Percentiles rank a stretch among this genome's conserved stretches.
These are phyloP conservation scores for Polyommatus iphigenia DNA, from an alignment of 2,888 invertebrate species.

Conservation along the genomic window DNA sequence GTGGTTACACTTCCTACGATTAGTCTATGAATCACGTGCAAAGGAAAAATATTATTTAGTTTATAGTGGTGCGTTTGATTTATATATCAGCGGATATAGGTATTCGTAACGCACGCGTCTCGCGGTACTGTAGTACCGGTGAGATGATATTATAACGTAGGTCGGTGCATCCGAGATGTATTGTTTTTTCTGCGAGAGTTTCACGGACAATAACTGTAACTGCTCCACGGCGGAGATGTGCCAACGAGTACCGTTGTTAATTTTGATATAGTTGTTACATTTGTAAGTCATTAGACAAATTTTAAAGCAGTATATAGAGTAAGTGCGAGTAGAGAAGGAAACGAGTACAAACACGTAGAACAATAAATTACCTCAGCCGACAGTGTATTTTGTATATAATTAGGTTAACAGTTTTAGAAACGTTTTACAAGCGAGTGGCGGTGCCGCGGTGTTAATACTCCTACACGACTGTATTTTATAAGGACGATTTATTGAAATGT, in stretches of 20 bases:
- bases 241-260: slow-evolving; percentile 72
- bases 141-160: not conserved
- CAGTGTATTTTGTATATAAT: slow-evolving; percentile 72
- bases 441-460: slow-evolving; percentile 42
- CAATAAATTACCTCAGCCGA: slow-evolving; percentile 67
- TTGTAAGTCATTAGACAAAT: slow-evolving; percentile 64
- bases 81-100: slow-evolving; percentile 72
- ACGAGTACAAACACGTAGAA: slow-evolving; percentile 54
- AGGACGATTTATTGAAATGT: slow-evolving; percentile 59
- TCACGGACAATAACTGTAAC: slow-evolving; percentile 37
- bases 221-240: slow-evolving; percentile 63
- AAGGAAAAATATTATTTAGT: slow-evolving; percentile 32
- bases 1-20: slow-evolving; percentile 42
- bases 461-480: slow-evolving; percentile 59
- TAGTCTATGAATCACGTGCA: slow-evolving; percentile 31
- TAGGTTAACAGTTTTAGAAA: slow-evolving; percentile 53
- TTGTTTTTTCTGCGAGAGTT: not conserved
- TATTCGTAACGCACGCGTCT: slow-evolving; percentile 56
- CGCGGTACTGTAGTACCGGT: slow-evolving; percentile 4
- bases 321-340: slow-evolving; percentile 43
- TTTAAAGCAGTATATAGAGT: slow-evolving; percentile 54
- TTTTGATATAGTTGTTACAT: slow-evolving; percentile 71
- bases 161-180: not conserved
- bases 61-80: slow-evolving; percentile 57
- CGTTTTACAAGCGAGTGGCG: slow-evolving; percentile 62